phyloP scores from a whole-genome alignment of 2,113 vertebrate species.

The Oxyruncus cristatus region DNA sequence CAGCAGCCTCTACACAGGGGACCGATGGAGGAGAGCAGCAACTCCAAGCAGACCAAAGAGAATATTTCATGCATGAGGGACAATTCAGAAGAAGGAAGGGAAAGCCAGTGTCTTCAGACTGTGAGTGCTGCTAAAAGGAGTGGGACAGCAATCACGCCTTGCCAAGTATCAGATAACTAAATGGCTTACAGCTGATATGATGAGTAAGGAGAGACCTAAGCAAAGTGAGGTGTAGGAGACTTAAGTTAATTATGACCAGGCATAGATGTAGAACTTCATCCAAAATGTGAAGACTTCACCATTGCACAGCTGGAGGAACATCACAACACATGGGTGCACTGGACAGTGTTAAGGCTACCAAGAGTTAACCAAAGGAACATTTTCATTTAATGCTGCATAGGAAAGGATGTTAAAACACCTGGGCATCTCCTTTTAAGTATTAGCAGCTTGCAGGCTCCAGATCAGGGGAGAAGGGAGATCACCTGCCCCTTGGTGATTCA shows the following conservation, averaged over 20 bases:
- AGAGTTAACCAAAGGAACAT: background rate
- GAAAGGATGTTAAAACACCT: background rate
- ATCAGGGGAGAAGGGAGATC: background rate
- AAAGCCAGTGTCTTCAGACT: background rate
- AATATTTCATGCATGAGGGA: background rate
- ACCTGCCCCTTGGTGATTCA: background rate
- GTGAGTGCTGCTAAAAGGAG: background rate
- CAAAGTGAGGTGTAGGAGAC: background rate
- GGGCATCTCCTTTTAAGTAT: background rate
- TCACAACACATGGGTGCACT: background rate
- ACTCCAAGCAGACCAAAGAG: background rate
- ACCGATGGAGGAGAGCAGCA: background rate
- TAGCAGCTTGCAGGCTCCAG: background rate
- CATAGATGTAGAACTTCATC: background rate
- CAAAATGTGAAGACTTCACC: background rate
- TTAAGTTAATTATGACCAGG: background rate
- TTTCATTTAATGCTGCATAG: background rate
- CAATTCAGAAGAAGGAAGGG: background rate
- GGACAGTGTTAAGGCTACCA: background rate
- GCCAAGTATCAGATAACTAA: background rate
- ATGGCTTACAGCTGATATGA: background rate
- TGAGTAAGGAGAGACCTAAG: background rate
- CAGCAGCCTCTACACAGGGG: background rate
- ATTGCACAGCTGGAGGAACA: background rate
- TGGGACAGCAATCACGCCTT: background rate